Evolutionary conservation across 2,113 vertebrate species (phyloP).

Genomic region (Platycercus adscitus): DNA sequence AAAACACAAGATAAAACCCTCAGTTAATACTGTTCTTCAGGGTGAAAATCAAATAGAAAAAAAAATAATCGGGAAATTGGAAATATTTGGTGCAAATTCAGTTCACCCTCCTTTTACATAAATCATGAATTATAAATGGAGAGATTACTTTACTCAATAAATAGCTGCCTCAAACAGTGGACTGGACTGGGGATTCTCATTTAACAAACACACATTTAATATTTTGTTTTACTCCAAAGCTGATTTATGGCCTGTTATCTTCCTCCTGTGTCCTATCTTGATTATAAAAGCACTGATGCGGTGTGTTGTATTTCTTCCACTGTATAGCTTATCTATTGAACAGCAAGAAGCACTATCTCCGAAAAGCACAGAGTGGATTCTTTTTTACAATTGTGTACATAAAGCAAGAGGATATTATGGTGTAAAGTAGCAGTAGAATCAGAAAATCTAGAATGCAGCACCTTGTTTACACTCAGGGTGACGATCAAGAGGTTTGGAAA

Average conservation of each 20-base stretch:
- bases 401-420: background rate
- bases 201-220: background rate
- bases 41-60: background rate
- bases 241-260: background rate
- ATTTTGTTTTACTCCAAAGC: background rate
- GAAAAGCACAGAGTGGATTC: background rate
- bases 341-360: background rate
- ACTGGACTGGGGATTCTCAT: background rate
- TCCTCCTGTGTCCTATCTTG: background rate
- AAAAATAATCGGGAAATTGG: background rate
- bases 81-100: constrained; percentile 25
- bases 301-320: background rate
- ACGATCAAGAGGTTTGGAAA: background rate
- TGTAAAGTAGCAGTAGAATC: background rate
- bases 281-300: background rate
- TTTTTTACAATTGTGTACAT: background rate
- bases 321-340: background rate
- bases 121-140: background rate
- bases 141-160: background rate
- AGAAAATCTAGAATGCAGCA: background rate
- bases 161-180: background rate
- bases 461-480: background rate
- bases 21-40: background rate
- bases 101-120: background rate
- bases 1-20: constrained; percentile 4